Base-by-base conservation (phyloP, 2,113 vertebrate species). In the Chrysemys picta region DNA sequence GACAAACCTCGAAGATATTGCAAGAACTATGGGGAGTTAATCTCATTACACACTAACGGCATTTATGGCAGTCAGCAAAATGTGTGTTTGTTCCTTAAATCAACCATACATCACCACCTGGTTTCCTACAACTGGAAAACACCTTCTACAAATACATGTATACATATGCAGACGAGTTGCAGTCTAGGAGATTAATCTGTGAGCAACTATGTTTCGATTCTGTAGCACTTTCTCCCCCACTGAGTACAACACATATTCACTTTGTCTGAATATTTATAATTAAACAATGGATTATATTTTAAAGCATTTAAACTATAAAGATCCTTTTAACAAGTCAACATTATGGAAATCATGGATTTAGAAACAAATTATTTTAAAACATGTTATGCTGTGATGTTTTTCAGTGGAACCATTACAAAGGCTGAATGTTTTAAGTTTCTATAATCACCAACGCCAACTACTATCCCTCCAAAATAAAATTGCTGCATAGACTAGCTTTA, bases 21-120 rank as follows among this genome's bases (percentile, higher is more conserved):
- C 69, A 93, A 95, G 83, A 90, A 79, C 94, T 90, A 8, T 42
- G 42, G 75, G 82, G 93, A 96, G n/a, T 87, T 97, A 96, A 97
- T 96, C 96, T 96, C 89, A 96, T 97, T 96, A 96, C 85, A 93
- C 49, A 89, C 62, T 93, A 94, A 97, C 29, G 94, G 91, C 88
- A 94, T 97, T 96, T 95, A 83, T 80, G 93, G 91, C 76, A 93
- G 87, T 84, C 21, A 69, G 52, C 49, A 80, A 31, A 80, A n/a
- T 80, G 17, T 94, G 5, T 57, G 13, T 93, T 92, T 95, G 91
- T 78, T 94, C 80, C 87, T 93, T 89, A 94, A 91, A 89, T 92
- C 93, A 91, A 89, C 56, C 72, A 53, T 62, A 85, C 80, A 80
- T 88, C 88, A 95, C 96, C 94, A 97, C 88, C 95, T 97, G 96